Conservation (phyloP, 2,113 vertebrate genomes). For the Myodes glareolus region DNA sequence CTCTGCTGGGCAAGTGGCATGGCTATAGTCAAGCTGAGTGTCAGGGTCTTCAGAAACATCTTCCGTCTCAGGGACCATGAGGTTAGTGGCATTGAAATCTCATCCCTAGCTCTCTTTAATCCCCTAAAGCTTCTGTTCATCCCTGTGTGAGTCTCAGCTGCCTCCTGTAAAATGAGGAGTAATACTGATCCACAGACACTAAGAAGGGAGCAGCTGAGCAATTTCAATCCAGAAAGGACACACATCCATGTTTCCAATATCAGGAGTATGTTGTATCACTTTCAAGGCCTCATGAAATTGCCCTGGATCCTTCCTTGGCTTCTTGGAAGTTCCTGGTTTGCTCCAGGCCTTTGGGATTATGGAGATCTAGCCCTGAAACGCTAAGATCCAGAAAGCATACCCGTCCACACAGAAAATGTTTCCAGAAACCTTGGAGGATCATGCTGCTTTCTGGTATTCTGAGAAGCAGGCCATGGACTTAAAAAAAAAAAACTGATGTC, state of each 20-base stretch:
- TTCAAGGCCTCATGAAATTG: background rate
- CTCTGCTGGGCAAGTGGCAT: background rate
- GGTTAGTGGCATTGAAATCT: background rate
- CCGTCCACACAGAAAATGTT: background rate
- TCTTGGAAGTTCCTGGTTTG: background rate
- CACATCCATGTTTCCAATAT: background rate
- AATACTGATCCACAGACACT: conserved; percentile 46
- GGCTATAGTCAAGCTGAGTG: background rate
- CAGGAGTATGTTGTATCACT: background rate
- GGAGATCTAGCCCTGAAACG: background rate
- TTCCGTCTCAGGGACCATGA: background rate
- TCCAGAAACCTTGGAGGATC: background rate
- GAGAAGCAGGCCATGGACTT: background rate
- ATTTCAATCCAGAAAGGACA: background rate
- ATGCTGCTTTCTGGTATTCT: conserved; percentile 11
- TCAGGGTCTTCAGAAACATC: background rate
- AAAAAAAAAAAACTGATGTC: background rate
- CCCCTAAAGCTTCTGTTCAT: background rate
- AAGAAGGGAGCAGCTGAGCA: background rate
- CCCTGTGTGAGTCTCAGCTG: background rate
- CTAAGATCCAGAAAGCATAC: background rate
- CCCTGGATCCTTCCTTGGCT: background rate
- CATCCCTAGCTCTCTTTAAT: background rate
- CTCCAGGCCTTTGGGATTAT: background rate
- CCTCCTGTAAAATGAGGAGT: conserved; percentile 15